Evolutionary conservation across 37 sponge, comb jelly and placozoan species (phyloP).

Genomic region (Mnemiopsis leidyi): DNA sequence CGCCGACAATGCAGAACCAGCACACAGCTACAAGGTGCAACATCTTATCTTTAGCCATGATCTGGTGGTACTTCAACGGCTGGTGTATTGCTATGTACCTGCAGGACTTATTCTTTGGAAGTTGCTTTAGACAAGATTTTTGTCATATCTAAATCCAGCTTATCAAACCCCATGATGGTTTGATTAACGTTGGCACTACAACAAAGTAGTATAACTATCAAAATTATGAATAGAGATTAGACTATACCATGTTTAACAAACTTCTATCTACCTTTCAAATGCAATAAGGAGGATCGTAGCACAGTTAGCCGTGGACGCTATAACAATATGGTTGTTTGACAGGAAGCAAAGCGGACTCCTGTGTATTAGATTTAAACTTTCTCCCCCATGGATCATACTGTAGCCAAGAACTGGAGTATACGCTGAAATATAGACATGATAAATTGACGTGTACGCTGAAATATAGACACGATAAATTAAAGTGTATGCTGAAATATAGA

Average conservation of each 20-base stretch:
- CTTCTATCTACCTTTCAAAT: constrained; percentile 6
- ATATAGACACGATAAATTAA: neutral
- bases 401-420: constrained; percentile 16
- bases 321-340: constrained; percentile 39
- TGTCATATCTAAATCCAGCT: no score
- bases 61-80: constrained; percentile 17
- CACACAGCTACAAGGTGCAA: neutral
- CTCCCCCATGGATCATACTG: neutral
- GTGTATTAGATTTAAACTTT: neutral
- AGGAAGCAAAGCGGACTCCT: neutral
- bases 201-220: no score
- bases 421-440: neutral
- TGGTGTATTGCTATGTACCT: constrained; percentile 47
- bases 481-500: neutral
- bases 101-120: no score
- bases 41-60: constrained; percentile 5
- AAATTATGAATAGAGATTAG: no score
- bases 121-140: no score
- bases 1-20: neutral
- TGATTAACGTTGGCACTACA: no score
- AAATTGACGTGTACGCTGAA: neutral
- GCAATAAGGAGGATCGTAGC: constrained; percentile 40
- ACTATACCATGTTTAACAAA: no score
- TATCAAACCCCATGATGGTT: no score
- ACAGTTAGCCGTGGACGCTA: constrained; percentile 48